Conservation (phyloP, 2,797 vertebrate species). For the Notamacropus eugenii region DNA sequence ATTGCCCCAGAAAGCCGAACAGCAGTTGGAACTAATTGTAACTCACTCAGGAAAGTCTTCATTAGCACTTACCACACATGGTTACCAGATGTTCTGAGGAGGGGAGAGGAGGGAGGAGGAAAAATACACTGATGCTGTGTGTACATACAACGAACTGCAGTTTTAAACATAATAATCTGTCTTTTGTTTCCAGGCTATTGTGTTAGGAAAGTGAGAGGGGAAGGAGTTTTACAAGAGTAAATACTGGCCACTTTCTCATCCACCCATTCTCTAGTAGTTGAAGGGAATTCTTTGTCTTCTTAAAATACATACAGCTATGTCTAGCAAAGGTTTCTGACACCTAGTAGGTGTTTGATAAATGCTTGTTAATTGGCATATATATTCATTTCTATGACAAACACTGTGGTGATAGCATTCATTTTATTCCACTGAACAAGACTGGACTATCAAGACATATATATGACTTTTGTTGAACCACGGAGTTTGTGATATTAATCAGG, state of each 20-base stretch:
- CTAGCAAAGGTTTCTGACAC: neutral
- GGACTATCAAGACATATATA: slow-evolving; percentile 34
- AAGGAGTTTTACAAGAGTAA: slow-evolving; percentile 72
- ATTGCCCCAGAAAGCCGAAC: slow-evolving; percentile 84
- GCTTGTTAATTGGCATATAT: slow-evolving; percentile 6
- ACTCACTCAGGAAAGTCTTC: slow-evolving; percentile 96
- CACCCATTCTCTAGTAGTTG: slow-evolving; percentile 86
- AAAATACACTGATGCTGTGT: slow-evolving; percentile 24
- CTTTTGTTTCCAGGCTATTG: slow-evolving; percentile 95
- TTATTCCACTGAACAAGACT: slow-evolving; percentile 64
- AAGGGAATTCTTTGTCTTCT: slow-evolving; percentile 92
- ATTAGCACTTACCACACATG: slow-evolving; percentile 97
- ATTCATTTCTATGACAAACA: slow-evolving; percentile 57
- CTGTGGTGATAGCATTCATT: slow-evolving; percentile 52
- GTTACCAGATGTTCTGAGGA: slow-evolving; percentile 95
- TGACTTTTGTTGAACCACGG: neutral
- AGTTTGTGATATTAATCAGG: neutral
- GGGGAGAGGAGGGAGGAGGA: slow-evolving; percentile 84
- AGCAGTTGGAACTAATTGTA: slow-evolving; percentile 92
- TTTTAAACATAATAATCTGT: slow-evolving; percentile 93
- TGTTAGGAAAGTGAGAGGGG: slow-evolving; percentile 83
- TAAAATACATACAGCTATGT: slow-evolving; percentile 57
- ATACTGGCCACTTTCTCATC: slow-evolving; percentile 87
- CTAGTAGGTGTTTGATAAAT: neutral
- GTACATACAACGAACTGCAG: slow-evolving; percentile 87